These are phyloP conservation scores for Poeciliopsis occidentalis DNA, from an alignment of 2,113 vertebrate species.

Conservation along the genomic window DNA sequence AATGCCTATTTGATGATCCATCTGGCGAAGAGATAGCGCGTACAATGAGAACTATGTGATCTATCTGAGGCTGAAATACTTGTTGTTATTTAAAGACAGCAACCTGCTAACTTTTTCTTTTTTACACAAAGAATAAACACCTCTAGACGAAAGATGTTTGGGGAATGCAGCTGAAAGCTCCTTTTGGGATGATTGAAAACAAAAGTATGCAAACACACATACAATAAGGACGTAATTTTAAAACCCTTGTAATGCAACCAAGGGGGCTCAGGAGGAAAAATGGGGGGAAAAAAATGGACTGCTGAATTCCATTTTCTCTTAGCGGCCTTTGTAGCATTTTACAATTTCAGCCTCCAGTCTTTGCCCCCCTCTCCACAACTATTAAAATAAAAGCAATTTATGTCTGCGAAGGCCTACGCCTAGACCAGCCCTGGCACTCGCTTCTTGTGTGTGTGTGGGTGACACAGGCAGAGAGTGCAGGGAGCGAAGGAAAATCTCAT, in stretches of 20 bases:
- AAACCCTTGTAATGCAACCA: neutral
- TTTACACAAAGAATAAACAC: neutral
- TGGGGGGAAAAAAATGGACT: neutral
- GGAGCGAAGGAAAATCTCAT: slow-evolving; percentile 79
- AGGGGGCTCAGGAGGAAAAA: slow-evolving; percentile 14
- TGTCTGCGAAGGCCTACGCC: slow-evolving; percentile 78
- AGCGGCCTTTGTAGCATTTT: slow-evolving; percentile 50
- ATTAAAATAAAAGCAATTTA: slow-evolving; percentile 80
- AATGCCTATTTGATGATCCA: slow-evolving; percentile 34
- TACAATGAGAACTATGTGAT: slow-evolving; percentile 11
- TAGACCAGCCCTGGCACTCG: slow-evolving; percentile 71
- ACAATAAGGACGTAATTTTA: neutral
- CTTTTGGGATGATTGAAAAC: slow-evolving; percentile 28
- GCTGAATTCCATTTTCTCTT: slow-evolving; percentile 50
- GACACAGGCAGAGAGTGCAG: slow-evolving; percentile 40
- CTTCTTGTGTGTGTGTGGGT: slow-evolving; percentile 21
- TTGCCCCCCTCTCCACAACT: slow-evolving; percentile 60
- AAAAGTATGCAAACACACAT: slow-evolving; percentile 36
- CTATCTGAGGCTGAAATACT: slow-evolving; percentile 24
- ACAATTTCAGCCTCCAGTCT: slow-evolving; percentile 36
- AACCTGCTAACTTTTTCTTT: slow-evolving; percentile 16
- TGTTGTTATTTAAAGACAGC: slow-evolving; percentile 51
- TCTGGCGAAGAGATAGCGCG: slow-evolving; percentile 24
- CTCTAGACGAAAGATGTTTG: slow-evolving; percentile 1
- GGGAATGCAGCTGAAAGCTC: slow-evolving; percentile 21